A percentile compares a stretch with the other conserved stretches of the same genome.
phyloP scores from a whole-genome alignment of 1,140 invertebrate genomes.

The Maniola jurtina region DNA sequence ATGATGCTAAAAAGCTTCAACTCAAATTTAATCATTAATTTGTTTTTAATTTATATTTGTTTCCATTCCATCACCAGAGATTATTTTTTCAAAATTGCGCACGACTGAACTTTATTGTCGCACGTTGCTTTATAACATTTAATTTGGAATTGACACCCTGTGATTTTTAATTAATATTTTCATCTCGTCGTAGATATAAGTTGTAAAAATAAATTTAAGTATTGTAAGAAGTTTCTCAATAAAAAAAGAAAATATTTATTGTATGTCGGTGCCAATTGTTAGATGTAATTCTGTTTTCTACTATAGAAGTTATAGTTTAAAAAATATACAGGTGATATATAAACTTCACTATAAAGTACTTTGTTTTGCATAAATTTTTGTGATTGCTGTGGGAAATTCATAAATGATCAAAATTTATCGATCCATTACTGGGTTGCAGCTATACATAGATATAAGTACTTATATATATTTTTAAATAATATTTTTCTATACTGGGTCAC shows the following conservation, averaged over 20 bases:
- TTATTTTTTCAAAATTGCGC: conserved; percentile 17
- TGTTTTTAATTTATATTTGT: no score
- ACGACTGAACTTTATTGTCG: conserved; percentile 38
- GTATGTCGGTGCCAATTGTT: conserved; percentile 43
- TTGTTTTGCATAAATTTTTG: no score
- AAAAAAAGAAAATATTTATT: conserved; percentile 18
- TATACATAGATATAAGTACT: no score
- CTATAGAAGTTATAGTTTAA: not conserved
- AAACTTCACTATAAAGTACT: not conserved
- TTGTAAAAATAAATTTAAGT: conserved; percentile 21
- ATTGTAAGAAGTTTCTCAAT: conserved; percentile 24
- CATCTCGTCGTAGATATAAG: conserved; percentile 1
- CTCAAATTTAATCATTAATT: no score
- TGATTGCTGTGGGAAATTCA: not conserved
- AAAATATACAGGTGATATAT: conserved; percentile 5
- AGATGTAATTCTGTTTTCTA: conserved; percentile 20
- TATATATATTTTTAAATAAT: not conserved
- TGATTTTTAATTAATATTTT: conserved; percentile 17
- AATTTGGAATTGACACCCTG: conserved; percentile 14
- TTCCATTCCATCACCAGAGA: not conserved
- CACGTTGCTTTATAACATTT: conserved; percentile 13
- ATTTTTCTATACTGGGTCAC: no score
- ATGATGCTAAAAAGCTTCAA: no score
- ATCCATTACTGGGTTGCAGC: not conserved
- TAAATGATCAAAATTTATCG: not conserved